Evolutionary conservation across 2,888 invertebrate species (phyloP).

Genomic region (Augiades crinisus): DNA sequence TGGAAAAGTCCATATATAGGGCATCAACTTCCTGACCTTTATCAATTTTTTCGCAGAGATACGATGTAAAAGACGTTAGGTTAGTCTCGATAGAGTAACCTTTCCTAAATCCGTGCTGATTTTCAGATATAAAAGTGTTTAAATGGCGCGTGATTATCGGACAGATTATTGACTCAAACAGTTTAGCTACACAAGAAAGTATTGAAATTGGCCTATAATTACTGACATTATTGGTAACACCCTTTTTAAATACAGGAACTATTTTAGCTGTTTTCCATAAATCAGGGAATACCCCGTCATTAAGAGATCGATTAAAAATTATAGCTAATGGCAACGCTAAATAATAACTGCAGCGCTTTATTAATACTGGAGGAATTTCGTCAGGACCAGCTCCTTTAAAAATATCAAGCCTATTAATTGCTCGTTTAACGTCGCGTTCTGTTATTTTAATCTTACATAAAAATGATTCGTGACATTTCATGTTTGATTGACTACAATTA

Average conservation of each 20-base stretch:
- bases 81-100: constrained; percentile 19
- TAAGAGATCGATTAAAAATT: constrained; percentile 25
- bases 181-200: constrained; percentile 2
- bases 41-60: constrained; percentile 13
- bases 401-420: constrained; percentile 6
- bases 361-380: constrained; percentile 17
- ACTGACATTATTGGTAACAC: background rate
- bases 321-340: constrained; percentile 27
- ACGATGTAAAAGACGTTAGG: background rate
- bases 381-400: constrained; percentile 22
- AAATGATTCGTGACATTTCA: background rate
- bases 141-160: constrained; percentile 11
- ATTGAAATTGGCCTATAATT: constrained; percentile 26
- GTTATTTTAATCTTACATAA: constrained; percentile 8
- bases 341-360: constrained; percentile 1
- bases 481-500: background rate
- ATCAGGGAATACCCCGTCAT: constrained; percentile 21
- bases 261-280: constrained; percentile 22
- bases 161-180: constrained; percentile 17
- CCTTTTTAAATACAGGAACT: constrained; percentile 23
- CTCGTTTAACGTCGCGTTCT: constrained; percentile 4
- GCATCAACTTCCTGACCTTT: constrained; percentile 24
- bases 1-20: constrained; percentile 26
- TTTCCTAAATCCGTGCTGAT: constrained; percentile 25
- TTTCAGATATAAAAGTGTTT: background rate